phyloP scores from a whole-genome alignment of 2,888 invertebrate genomes.

The Agrochola lychnidis region DNA sequence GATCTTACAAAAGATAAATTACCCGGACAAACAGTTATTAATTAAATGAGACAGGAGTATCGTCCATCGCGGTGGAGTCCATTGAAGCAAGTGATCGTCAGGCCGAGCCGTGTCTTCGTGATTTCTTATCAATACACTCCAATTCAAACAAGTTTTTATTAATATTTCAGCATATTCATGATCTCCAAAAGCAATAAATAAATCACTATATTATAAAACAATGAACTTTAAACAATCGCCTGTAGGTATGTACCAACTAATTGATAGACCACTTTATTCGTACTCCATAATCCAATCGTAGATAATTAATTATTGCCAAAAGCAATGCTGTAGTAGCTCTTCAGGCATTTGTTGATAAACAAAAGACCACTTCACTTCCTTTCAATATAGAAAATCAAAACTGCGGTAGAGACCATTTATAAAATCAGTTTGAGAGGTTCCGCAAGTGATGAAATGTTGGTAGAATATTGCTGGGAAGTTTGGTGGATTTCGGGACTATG shows the following conservation, averaged over 20 bases:
- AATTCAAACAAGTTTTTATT: background rate
- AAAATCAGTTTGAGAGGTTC: conserved; percentile 67
- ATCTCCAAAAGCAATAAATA: conserved; percentile 4
- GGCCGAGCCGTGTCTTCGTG: too few species aligned
- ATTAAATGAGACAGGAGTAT: too few species aligned
- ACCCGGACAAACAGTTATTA: too few species aligned
- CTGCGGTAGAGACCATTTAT: conserved; percentile 74
- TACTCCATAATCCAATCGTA: conserved; percentile 49
- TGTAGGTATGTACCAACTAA: conserved; percentile 3
- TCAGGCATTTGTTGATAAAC: conserved; percentile 69
- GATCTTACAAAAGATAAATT: too few species aligned
- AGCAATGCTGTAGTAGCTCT: conserved; percentile 53
- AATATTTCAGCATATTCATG: background rate
- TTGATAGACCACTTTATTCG: conserved; percentile 30
- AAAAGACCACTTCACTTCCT: conserved; percentile 73
- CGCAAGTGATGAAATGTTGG: conserved; percentile 7
- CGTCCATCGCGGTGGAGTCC: too few species aligned
- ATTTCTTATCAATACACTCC: background rate
- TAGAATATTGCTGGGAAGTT: conserved; percentile 30
- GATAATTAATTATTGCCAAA: conserved; percentile 77
- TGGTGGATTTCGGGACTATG: conserved; percentile 9
- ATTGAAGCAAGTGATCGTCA: too few species aligned
- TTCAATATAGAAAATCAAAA: conserved; percentile 80
- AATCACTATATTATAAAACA: conserved; percentile 23
- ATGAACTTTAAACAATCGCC: conserved; percentile 23